Base-by-base conservation (phyloP, 2,888 invertebrate species). In the Dorcus parallelipipedus region DNA sequence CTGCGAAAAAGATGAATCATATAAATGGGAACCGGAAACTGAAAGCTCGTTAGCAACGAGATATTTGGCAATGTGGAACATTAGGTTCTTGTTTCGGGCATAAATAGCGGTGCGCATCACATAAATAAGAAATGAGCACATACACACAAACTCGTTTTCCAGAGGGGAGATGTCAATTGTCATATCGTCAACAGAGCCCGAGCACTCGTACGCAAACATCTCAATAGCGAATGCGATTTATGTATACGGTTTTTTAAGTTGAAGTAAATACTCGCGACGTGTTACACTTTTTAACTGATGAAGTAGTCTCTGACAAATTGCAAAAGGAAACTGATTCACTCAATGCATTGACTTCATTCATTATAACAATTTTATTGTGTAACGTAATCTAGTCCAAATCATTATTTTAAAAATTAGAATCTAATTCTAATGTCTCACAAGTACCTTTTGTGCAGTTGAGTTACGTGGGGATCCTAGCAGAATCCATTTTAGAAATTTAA, bases 1-100 rank as follows among this genome's bases (percentile, higher is more conserved):
- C 41, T 14, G 10, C 9, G 14, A 41, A 41, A n/a, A 41, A 41
- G 10, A 41, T 41, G 41, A 41, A 41, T 41, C 41, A 41, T 41
- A 49, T 55, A 55, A 41, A 55, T 55, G 55, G 55, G 50, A 55
- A 62, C 64, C 64, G 62, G 64, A 64, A 64, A 62, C 62, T 48
- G 49, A 50, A 57, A 62, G 59, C 64, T 64, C 62, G 64, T 64
- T 64, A 64, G 60, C 58, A 61, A 62, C 60, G 59, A 62, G 59
- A 64, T 64, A 62, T 64, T 62, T 59, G 59, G 56, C 59, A 62
- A 58, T 60, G 59, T 41, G 41, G 41, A 41, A 59, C 54, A 59
- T 61, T 56, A 59, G 56, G 50, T 42, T 54, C 53, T 59, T 53
- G 51, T 59, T 56, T 56, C 45, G 54, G 58, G 49, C 49, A 43